Conservation (phyloP, 2,797 vertebrate genomes). For the Prionace glauca region DNA sequence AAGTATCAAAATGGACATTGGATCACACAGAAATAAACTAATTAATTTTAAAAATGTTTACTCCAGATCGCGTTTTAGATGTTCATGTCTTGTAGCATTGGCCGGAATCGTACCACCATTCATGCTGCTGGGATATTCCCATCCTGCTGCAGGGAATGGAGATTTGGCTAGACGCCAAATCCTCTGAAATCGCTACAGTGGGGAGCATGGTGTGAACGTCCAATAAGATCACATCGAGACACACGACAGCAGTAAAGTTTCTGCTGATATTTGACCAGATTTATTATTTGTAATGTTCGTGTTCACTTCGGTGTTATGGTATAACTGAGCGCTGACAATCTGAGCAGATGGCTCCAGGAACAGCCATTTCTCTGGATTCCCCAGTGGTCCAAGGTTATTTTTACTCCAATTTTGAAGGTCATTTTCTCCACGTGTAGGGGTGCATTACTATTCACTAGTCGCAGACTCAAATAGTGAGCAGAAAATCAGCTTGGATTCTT, state of each 20-base stretch:
- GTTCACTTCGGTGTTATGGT: not conserved
- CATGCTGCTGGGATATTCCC: too few relatives aligned
- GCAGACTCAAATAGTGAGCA: not conserved
- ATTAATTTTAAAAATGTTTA: not conserved
- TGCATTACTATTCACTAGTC: not conserved
- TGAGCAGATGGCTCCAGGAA: too few relatives aligned
- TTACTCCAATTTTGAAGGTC: not conserved
- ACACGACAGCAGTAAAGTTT: not conserved
- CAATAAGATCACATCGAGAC: too few relatives aligned
- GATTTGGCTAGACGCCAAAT: too few relatives aligned
- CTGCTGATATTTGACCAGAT: not conserved
- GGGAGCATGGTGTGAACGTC: too few relatives aligned
- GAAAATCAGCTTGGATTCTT: too few relatives aligned
- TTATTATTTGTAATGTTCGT: slow-evolving; percentile 1
- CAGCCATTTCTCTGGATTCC: not conserved
- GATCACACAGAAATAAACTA: not conserved
- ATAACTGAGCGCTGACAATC: not conserved
- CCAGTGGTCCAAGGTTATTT: not conserved
- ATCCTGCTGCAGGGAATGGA: too few relatives aligned
- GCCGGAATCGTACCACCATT: too few relatives aligned
- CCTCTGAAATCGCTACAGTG: too few relatives aligned
- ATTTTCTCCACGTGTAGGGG: not conserved
- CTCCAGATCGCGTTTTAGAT: not conserved
- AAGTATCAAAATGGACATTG: not conserved
- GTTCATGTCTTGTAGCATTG: not conserved